phyloP scores from a whole-genome alignment of 53 echinoderm and acorn worm genomes.

The Temnopleurus reevesii region DNA sequence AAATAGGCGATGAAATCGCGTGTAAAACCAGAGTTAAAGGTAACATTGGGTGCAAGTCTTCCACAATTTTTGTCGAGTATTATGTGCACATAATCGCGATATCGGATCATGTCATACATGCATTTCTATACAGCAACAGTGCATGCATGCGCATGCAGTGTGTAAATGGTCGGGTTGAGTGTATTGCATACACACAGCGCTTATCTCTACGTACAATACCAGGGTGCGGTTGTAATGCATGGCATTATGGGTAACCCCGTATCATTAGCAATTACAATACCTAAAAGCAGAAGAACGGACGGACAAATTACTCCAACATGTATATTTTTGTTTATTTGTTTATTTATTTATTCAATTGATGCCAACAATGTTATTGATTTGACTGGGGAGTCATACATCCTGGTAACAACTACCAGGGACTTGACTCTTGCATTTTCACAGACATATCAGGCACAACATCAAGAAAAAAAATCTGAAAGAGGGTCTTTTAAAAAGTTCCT shows the following conservation, averaged over 20 bases:
- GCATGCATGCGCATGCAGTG: conserved; percentile 45
- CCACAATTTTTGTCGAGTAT: conserved; percentile 18
- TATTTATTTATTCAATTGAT: too few relatives aligned
- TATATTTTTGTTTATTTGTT: conserved; percentile 30
- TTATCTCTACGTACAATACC: conserved; percentile 38
- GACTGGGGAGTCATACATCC: too few relatives aligned
- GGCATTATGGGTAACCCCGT: conserved; percentile 62
- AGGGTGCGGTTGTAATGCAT: conserved; percentile 55
- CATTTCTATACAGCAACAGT: conserved; percentile 56
- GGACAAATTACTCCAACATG: conserved; percentile 32
- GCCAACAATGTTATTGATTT: too few relatives aligned
- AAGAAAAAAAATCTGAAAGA: too few relatives aligned
- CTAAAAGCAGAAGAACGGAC: conserved; percentile 24
- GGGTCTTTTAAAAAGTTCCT: too few relatives aligned
- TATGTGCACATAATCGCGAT: conserved; percentile 56
- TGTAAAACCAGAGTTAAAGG: conserved; percentile 32
- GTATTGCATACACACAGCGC: conserved; percentile 39
- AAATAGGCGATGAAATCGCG: conserved; percentile 55
- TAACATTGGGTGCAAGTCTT: conserved; percentile 35
- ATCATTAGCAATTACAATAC: conserved; percentile 63
- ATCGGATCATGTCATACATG: conserved; percentile 62
- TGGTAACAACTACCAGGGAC: too few relatives aligned
- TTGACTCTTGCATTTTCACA: too few relatives aligned
- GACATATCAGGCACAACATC: too few relatives aligned
- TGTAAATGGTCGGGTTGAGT: conserved; percentile 41